phyloP scores from a whole-genome alignment of 1,140 invertebrate genomes.

The Drosophila malerkotliana region DNA sequence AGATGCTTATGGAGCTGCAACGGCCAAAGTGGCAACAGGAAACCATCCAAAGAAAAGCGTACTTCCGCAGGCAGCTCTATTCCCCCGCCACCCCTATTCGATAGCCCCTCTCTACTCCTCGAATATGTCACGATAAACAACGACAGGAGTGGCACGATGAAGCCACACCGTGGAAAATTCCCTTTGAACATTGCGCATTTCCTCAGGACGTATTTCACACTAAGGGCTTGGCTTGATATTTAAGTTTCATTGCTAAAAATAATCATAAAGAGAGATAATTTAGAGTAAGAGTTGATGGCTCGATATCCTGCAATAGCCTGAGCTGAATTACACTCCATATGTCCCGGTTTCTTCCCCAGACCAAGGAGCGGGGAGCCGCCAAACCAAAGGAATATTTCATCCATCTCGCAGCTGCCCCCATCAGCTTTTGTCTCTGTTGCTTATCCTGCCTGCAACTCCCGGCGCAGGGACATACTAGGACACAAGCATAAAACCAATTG shows the following conservation, averaged over 20 bases:
- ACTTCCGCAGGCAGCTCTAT: slow-evolving; percentile 59
- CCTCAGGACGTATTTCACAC: no score
- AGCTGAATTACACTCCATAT: no score
- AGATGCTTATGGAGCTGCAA: slow-evolving; percentile 44
- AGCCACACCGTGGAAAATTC: slow-evolving; percentile 3
- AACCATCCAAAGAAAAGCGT: slow-evolving; percentile 68
- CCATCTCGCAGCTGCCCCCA: slow-evolving; percentile 21
- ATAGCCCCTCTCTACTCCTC: slow-evolving; percentile 20
- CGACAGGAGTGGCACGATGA: slow-evolving; percentile 34
- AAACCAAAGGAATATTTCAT: slow-evolving; percentile 55
- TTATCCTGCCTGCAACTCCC: slow-evolving; percentile 13
- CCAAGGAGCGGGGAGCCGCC: slow-evolving; percentile 14
- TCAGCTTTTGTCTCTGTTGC: background rate
- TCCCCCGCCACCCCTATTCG: background rate
- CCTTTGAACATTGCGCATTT: no score
- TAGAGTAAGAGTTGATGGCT: no score
- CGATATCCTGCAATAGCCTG: no score
- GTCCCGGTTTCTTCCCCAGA: no score
- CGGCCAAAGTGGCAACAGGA: slow-evolving; percentile 45
- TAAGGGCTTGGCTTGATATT: no score
- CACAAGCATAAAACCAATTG: slow-evolving; percentile 40
- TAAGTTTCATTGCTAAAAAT: no score
- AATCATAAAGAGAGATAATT: no score
- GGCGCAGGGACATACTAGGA: slow-evolving; percentile 2
- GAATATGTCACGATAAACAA: slow-evolving; percentile 73